Evolutionary conservation across 53 echinoderm and acorn worm species (phyloP), one percentile per base, ranked within the genome.

Genomic region (Pentamera pediparva): DNA sequence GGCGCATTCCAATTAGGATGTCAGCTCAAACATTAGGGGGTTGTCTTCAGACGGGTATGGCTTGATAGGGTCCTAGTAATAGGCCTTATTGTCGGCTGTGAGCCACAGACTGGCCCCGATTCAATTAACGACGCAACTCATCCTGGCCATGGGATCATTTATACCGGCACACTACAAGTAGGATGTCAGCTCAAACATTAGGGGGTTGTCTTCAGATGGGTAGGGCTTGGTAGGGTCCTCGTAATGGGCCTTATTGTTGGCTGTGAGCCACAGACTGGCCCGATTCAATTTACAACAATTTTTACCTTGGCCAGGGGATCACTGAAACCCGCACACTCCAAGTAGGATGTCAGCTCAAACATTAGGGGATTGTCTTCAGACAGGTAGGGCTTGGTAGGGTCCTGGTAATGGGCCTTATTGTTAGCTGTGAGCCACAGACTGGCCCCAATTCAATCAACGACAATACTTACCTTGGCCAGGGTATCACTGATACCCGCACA

Each of bases 1-100:
- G 48, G 98, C 98, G 37, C 89, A 92, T 57, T 98, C 98, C 32
- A 98, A 78, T 61, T 98, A 98, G 6, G 98, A 92, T 4, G 98
- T 83, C 19, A 98, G 79, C 65, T 98, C 98, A 72, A 62, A 98
- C 98, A 98, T 98, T 31, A 98, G 79, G 22, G 98, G 98, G 70
- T 98, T 98, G 26, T 98, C 91, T 75, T 92, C 92, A 41, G 92
- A 92, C 4, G 98, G 98, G 75, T 98, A 98, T 0, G 98, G 98
- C 17, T 81, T 82, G 37, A 71, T 79, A 17, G 98, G 98, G 65
- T 98, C 98, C 32, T 98, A 89, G 65, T 98, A 98, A 60, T 98
- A 92, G 28, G 92, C 98, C 59, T 88, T 92, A n/a, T 91, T 85
- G 33, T 98, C 98, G 5, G 91, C 86, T 67, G 91, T 82, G 24